phyloP scores from a whole-genome alignment of 2,797 vertebrate genomes.

The Gila robusta region DNA sequence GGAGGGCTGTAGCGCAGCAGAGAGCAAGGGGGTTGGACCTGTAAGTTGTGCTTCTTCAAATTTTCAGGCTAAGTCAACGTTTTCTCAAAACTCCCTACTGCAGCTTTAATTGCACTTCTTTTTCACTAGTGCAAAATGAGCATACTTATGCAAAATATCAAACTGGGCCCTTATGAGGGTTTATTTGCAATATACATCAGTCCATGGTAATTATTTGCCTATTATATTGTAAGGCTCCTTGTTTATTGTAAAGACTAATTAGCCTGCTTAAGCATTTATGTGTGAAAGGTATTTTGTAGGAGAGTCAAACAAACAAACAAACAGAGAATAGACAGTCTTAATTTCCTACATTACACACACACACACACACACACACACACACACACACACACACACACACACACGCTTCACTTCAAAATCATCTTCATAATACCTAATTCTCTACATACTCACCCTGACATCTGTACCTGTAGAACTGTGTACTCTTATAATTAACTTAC shows the following conservation, averaged over 20 bases:
- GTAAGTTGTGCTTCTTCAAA: too few relatives aligned
- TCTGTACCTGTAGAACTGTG: not conserved
- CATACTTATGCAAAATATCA: not conserved
- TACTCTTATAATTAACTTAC: constrained; percentile 38
- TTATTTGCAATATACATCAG: not conserved
- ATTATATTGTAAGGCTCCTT: not conserved
- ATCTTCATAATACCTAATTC: not conserved
- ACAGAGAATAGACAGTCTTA: not conserved
- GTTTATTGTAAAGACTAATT: not conserved
- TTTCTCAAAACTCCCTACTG: too few relatives aligned
- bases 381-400: too few relatives aligned
- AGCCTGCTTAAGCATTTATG: not conserved
- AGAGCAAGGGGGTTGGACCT: too few relatives aligned
- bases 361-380: too few relatives aligned
- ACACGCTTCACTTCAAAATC: not conserved
- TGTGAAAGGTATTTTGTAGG: not conserved
- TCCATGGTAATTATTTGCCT: not conserved
- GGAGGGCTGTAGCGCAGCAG: too few relatives aligned
- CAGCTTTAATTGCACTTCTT: too few relatives aligned
- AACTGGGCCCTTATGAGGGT: not conserved
- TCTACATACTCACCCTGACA: not conserved
- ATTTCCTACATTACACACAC: not conserved
- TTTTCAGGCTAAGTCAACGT: too few relatives aligned
- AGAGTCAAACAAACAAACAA: not conserved
- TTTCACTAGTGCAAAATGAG: too few relatives aligned